Base-by-base conservation (phyloP, 64 coral and sea anemone species). In the Hydrozoanthus tunicans region DNA sequence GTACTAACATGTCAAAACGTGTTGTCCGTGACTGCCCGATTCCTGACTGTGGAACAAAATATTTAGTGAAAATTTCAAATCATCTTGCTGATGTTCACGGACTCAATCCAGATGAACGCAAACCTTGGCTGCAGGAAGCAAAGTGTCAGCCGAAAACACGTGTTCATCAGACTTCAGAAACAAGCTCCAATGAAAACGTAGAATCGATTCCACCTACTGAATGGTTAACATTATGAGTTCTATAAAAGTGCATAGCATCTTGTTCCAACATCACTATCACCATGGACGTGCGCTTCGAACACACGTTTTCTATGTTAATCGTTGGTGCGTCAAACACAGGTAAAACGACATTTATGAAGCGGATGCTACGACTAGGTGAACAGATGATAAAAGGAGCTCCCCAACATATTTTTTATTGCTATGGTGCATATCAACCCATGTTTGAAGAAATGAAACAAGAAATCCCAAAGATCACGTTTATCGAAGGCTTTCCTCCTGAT, bases 361-460 rank as follows among this genome's bases (percentile, higher is more conserved):
- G 62, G 13, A 7, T 64, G 13, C 62, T 64, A 9, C 62, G 13
- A 64, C 62, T 64, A 1, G 62, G 62, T 9, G 62, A 64, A 64
- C 62, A 64, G 62, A 64, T 64, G 62, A 64, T 64, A 64, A 64
- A 64, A 64, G 62, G 62, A 72, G 70, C 70, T 72, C 70, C 24
- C 5, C 20, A 72, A 72, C 24, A 4, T 2, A 72, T 72, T 1
- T 5, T 72, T 3, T 72, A 72, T 9, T 72, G 70, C 23, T 72
- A 72, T 26, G 70, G 70, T 43, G 32, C 32, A 43, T 43, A 43
- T 43, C 32, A 43, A 43, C 32, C 32, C 0, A 43, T 43, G 32
- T 43, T 43, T 43, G 32, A 43, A 43, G 32, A 43, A 43, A 43
- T 1, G 32, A 43, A 43, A 43, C 32, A 64, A 13, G 62, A 64